Base-by-base conservation (phyloP, 2,888 invertebrate species). In the Metalampra italica region DNA sequence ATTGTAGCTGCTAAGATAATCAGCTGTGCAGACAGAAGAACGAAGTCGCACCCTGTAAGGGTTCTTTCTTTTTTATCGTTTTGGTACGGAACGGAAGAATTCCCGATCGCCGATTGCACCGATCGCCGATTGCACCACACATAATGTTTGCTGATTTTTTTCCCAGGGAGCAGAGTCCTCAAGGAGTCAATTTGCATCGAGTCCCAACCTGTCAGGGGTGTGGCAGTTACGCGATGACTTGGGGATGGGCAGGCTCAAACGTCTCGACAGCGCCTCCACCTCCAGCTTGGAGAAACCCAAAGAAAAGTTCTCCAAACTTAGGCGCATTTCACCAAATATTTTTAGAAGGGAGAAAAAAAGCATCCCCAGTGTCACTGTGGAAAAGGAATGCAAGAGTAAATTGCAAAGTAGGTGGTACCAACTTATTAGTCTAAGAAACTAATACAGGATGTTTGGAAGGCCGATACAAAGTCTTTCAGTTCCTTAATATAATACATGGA, bases 121-220 rank as follows among this genome's bases (percentile, higher is more conserved):
- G n/a, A n/a, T n/a, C n/a, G n/a, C n/a, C n/a, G n/a, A n/a, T n/a
- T n/a, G n/a, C n/a, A n/a, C n/a, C n/a, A n/a, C n/a, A n/a, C n/a
- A n/a, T n/a, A n/a, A n/a, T n/a, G n/a, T n/a, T n/a, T n/a, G n/a
- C n/a, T n/a, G n/a, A 22, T 22, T 22, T 22, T 22, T 22, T 9
- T 73, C 76, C 29, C 64, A 88, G 88, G 75, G 66, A 8, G 39
- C 68, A 34, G 87, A 87, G 52, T 53, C 75, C 0, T 7, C 36
- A 7, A 87, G 78, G 63, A 51, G 68, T 4, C 86, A 88, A 57
- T 88, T 82, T 47, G 77, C 81, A 2, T 89, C 88, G 0, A 87
- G 84, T 46, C 88, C 88, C 0, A 88, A 88, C 49, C 62, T 89
- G 11, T 78, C 81, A 0, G 72, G 71, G 0, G 46, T 75, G 22